These are phyloP conservation scores for Bolborhynchus lineola DNA, from an alignment of 2,113 vertebrate genomes.

Conservation along the genomic window DNA sequence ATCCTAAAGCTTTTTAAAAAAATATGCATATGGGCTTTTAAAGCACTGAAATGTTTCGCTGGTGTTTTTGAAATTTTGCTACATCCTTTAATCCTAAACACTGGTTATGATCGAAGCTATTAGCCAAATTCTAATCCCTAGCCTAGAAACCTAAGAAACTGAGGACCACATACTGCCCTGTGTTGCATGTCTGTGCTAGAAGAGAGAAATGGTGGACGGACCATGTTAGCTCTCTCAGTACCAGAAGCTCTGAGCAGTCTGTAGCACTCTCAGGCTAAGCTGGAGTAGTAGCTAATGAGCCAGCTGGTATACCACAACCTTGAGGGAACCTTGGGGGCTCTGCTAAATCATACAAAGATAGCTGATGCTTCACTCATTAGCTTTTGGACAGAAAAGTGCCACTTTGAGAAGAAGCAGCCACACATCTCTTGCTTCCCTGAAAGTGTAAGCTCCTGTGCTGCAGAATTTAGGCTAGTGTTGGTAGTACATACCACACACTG, in stretches of 20 bases:
- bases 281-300: background rate
- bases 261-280: background rate
- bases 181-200: background rate
- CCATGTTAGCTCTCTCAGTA: background rate
- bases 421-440: background rate
- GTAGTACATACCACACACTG: background rate
- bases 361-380: background rate
- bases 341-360: background rate
- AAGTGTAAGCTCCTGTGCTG: background rate
- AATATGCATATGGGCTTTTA: background rate
- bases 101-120: background rate
- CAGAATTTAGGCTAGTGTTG: background rate
- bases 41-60: background rate
- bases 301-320: background rate
- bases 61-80: background rate
- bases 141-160: background rate
- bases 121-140: background rate
- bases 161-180: background rate
- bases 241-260: background rate
- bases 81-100: background rate
- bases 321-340: background rate
- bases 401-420: background rate
- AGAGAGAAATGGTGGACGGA: background rate
- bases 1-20: background rate
- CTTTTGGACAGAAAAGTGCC: background rate